Evolutionary conservation across 2,113 vertebrate species (phyloP).

Genomic region (Camelus bactrianus): DNA sequence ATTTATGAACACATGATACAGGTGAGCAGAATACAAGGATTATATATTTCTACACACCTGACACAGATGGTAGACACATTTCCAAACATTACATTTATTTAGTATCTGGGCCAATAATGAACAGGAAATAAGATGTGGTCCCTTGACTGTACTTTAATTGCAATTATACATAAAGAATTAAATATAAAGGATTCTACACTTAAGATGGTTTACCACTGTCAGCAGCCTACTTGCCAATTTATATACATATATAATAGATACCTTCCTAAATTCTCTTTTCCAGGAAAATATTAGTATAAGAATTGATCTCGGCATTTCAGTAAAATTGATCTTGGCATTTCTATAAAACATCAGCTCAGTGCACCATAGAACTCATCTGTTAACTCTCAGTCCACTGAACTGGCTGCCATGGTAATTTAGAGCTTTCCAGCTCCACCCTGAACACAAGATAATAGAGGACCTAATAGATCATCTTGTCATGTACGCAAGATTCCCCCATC

Average conservation of each 20-base stretch:
- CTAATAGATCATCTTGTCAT: neutral
- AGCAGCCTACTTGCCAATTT: neutral
- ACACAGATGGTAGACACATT: neutral
- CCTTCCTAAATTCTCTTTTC: constrained; percentile 47
- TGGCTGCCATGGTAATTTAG: neutral
- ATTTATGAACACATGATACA: neutral
- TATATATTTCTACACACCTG: neutral
- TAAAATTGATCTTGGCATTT: constrained; percentile 22
- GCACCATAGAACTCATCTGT: neutral
- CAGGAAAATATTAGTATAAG: constrained; percentile 34
- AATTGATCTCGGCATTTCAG: constrained; percentile 18
- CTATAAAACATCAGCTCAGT: neutral
- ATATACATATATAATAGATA: neutral
- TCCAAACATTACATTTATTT: constrained; percentile 15
- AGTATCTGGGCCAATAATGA: neutral
- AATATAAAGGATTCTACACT: neutral
- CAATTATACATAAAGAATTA: neutral
- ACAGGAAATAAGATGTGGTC: neutral
- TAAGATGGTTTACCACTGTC: neutral
- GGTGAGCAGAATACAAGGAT: neutral
- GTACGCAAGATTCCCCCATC: neutral
- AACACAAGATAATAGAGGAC: neutral
- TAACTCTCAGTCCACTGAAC: neutral
- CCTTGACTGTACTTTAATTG: neutral
- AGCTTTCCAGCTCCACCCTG: neutral